Percentiles rank a stretch among this genome's conserved stretches.
Evolutionary conservation across 1,140 invertebrate species (phyloP).

Genomic region (Danaus melanippus): DNA sequence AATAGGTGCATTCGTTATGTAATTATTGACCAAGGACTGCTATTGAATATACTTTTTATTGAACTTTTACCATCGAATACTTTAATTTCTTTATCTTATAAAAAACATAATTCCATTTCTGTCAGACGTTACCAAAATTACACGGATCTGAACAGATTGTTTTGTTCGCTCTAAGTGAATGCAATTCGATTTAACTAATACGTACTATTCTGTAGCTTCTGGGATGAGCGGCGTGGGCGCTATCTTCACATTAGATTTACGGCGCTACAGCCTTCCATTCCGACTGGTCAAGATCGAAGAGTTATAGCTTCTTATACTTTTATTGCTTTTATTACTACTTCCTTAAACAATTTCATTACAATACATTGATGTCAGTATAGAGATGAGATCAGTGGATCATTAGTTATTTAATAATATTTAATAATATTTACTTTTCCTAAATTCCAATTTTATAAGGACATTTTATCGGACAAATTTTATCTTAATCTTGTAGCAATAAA

Average conservation of each 20-base stretch:
- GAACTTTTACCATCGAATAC: constrained; percentile 37
- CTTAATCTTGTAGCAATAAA: no score
- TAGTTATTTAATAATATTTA: no score
- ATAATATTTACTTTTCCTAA: no score
- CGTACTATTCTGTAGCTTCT: constrained; percentile 36
- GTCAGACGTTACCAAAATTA: no score
- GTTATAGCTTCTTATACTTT: constrained; percentile 42
- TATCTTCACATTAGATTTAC: constrained; percentile 45
- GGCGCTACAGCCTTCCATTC: constrained; percentile 25
- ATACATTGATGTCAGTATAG: constrained; percentile 17
- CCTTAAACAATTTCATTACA: constrained; percentile 28
- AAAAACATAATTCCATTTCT: no score
- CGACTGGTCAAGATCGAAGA: constrained; percentile 27
- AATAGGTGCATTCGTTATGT: constrained; percentile 52
- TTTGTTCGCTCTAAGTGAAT: neutral
- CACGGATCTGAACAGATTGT: neutral
- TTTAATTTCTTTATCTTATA: constrained; percentile 38
- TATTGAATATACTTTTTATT: constrained; percentile 45
- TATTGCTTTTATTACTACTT: constrained; percentile 42
- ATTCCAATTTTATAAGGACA: no score
- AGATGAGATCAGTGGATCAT: constrained; percentile 1
- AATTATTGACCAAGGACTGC: constrained; percentile 43
- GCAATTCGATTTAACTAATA: neutral
- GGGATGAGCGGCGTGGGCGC: constrained; percentile 55
- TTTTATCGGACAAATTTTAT: no score